Evolutionary conservation across 2,113 vertebrate species (phyloP).

Genomic region (Columba livia): DNA sequence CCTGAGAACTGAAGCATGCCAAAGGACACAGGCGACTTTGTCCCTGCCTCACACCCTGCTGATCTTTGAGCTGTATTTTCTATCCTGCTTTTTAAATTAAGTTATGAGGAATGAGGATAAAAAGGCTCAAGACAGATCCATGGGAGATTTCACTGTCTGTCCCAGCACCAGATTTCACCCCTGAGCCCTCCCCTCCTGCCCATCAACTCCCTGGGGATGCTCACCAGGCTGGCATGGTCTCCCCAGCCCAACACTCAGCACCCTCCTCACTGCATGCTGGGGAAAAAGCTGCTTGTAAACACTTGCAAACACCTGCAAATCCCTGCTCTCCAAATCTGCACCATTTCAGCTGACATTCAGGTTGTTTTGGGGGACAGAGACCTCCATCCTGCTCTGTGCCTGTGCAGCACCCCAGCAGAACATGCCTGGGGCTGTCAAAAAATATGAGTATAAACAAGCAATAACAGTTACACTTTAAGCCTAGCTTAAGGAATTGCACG

Average conservation of each 20-base stretch:
- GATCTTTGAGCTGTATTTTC: background rate
- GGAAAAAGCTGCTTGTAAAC: background rate
- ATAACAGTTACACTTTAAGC: background rate
- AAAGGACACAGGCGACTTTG: background rate
- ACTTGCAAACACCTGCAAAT: background rate
- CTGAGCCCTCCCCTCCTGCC: background rate
- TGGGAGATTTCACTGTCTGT: rapidly evolving
- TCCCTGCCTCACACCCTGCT: background rate
- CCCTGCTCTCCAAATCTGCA: background rate
- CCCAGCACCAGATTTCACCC: background rate
- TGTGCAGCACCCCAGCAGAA: background rate
- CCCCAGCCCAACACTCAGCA: background rate
- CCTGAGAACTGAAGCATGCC: background rate
- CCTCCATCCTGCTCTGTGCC: background rate
- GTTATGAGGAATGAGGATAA: background rate
- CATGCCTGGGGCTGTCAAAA: background rate
- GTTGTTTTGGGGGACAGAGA: background rate
- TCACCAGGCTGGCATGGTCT: background rate
- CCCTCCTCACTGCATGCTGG: background rate
- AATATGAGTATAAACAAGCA: background rate
- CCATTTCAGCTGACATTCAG: too few species aligned
- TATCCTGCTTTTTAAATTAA: background rate
- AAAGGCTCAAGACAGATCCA: background rate
- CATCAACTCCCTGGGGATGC: background rate
- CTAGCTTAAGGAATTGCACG: background rate